Evolutionary conservation across 2,888 invertebrate species (phyloP), one percentile per base, ranked within the genome.

Genomic region (Alcis repandata): DNA sequence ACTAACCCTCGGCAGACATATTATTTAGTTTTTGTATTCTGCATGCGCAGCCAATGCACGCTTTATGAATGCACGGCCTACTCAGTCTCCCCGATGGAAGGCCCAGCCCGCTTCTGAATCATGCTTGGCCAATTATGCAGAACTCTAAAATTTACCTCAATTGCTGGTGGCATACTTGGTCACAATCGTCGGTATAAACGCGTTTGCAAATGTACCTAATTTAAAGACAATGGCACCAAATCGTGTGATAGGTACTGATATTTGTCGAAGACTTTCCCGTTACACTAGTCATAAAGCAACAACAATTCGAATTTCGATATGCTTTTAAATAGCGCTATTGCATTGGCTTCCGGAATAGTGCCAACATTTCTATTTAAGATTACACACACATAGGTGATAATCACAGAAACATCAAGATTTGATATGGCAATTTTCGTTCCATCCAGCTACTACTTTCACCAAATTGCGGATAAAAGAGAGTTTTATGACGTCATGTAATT

Each of bases 21-120:
- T 81, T 80, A 79, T 81, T 78, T 77, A 75, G 78, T 77, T 77
- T n/a, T 73, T 73, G 77, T 80, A 80, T 82, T 82, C 79, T 73
- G 75, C 67, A 74, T 76, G 75, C 69, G 79, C 82, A 84, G 85
- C 81, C 86, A 85, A 84, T 83, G 87, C 83, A 84, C 88, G 85
- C 82, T 74, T 85, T 86, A 85, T 81, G 78, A 78, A 79, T 81
- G 78, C 79, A 76, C 67, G 57, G 56, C 63, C 67, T 69, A 66
- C 65, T 67, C 62, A 61, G 52, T 61, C 67, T 62, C 57, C 64
- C 67, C 59, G 60, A 49, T 63, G 52, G 68, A 60, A 45, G 68
- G 53, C 32, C 51, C 32, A 27, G 15, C 33, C 51, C 17, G 46
- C 36, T 20, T 59, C 53, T 67, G 64, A 67, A 46, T 69, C 68